Conservation (phyloP, 2,797 vertebrate genomes). For the Enoplosus armatus region DNA sequence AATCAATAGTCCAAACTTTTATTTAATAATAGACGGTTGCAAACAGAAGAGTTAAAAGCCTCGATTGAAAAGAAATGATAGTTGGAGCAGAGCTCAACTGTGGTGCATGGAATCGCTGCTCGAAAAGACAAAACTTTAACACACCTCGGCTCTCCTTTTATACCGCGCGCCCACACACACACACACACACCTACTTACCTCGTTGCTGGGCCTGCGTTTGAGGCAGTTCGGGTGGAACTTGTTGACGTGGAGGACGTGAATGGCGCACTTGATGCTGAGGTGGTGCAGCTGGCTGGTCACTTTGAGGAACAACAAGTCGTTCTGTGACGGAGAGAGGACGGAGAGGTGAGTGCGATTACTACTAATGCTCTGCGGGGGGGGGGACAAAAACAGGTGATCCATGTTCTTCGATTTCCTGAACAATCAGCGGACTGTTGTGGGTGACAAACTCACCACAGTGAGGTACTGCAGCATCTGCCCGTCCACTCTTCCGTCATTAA, state of each 20-base stretch:
- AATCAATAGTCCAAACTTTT: conserved; percentile 53
- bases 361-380: neutral
- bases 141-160: neutral
- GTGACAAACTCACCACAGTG: conserved; percentile 95
- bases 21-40: neutral
- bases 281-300: conserved; percentile 98
- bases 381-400: neutral
- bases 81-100: neutral
- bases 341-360: neutral
- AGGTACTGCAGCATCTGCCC: conserved; percentile 96
- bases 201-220: conserved; percentile 90
- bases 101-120: neutral
- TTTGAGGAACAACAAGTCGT: conserved; percentile 95
- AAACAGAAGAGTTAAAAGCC: neutral
- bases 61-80: neutral
- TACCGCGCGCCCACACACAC: neutral
- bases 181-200: conserved; percentile 84
- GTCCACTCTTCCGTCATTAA: conserved; percentile 94
- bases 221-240: conserved; percentile 94
- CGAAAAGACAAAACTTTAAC: neutral
- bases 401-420: neutral
- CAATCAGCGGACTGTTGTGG: too few relatives aligned
- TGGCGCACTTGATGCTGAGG: conserved; percentile 97
- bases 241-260: conserved; percentile 95
- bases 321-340: conserved; percentile 81